Evolutionary conservation across 2,113 vertebrate genomes (phyloP).

Genomic region (Numenius arquata): DNA sequence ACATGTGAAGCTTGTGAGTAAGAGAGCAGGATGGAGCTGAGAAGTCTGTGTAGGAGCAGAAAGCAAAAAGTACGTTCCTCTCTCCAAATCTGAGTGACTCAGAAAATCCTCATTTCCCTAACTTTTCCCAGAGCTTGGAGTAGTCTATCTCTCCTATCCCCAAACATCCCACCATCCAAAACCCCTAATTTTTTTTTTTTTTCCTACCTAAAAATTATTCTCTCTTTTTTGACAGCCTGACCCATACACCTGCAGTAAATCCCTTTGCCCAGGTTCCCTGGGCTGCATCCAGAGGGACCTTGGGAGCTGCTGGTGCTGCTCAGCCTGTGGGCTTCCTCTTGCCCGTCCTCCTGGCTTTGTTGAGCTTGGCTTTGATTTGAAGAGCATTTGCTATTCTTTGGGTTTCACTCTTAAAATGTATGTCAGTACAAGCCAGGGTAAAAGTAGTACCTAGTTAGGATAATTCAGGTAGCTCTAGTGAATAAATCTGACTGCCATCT

Average conservation of each 20-base stretch:
- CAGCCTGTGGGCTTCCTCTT: not conserved
- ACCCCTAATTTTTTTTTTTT: accelerated
- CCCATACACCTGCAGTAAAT: not conserved
- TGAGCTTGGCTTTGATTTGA: not conserved
- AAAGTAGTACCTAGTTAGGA: not conserved
- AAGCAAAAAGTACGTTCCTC: not conserved
- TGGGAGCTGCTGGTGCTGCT: not conserved
- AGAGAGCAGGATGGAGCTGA: not conserved
- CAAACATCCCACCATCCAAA: not conserved
- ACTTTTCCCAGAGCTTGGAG: not conserved
- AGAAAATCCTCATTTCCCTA: not conserved
- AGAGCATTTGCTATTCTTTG: not conserved
- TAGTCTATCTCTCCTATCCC: not conserved
- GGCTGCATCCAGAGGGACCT: not conserved
- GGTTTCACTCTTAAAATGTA: not conserved
- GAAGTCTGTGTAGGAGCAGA: not conserved
- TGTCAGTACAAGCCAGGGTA: not conserved
- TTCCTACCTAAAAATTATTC: not conserved
- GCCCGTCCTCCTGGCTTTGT: not conserved
- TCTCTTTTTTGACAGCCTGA: not conserved
- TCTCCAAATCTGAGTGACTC: not conserved
- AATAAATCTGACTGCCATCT: not conserved
- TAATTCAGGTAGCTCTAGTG: not conserved
- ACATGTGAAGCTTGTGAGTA: not conserved
- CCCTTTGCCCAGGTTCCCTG: not conserved